Base-by-base conservation (phyloP, 2,888 invertebrate species). In the Brachyopa scutellaris region DNA sequence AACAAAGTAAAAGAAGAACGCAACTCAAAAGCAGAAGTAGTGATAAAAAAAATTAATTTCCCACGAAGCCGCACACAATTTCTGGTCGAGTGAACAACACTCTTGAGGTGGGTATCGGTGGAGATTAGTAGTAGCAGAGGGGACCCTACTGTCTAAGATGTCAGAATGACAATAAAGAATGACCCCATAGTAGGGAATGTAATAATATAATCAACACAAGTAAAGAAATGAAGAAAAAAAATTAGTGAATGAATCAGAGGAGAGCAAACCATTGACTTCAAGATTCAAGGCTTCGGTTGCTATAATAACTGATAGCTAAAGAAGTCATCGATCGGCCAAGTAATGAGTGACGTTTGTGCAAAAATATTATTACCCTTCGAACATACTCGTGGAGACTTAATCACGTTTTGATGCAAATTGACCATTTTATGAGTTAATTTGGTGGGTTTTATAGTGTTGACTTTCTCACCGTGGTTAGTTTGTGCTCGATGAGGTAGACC, bases 31-130 rank as follows among this genome's bases (percentile, higher is more conserved):
- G 6, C 26, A 64, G 51, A 17, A 66, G 59, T 64, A 53, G 61
- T 47, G 61, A 73, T 73, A 73, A 53, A 77, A 67, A 45, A 49
- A 67, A 55, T 74, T 80, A 67, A 55, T 74, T 80, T 80, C 79
- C 79, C 74, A 74, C 61, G 74, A 80, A 45, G 36, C 49, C 53
- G 47, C 36, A 29, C 17, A 72, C 42, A 17, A 42, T 49, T 57
- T 70, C 57, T 70, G 70, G 70, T 70, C 45, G 62, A 51, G 42
- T 72, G 72, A 72, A 26, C 70, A 69, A 15, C 51, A 13, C n/a
- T n/a, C n/a, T n/a, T n/a, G 8, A 36, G 33, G 40, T 23, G 23
- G 13, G 26, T 3, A 26, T 26, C 26, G 15, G 57, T 23, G 26
- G 59, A 53, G 33, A 66, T 42, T 64, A 67, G 11, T 51, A 19